These are phyloP conservation scores for Halyomorpha halys DNA, from an alignment of 1,140 invertebrate species.

Conservation along the genomic window DNA sequence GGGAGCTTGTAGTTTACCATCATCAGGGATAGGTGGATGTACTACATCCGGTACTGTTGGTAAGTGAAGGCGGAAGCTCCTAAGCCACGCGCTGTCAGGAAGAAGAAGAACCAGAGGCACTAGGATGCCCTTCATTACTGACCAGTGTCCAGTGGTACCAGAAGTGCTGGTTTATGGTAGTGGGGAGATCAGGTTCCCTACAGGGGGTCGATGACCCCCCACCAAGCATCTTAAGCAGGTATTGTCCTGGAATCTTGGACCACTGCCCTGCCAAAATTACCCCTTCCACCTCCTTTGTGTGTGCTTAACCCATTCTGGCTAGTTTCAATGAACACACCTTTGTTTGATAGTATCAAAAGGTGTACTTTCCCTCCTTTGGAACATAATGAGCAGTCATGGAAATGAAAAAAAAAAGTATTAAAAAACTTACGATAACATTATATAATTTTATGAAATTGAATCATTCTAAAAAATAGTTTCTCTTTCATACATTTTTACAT, in stretches of 20 bases:
- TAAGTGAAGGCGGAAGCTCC: constrained; percentile 4
- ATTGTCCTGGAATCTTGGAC: constrained; percentile 13
- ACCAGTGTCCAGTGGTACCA: neutral
- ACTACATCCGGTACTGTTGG: constrained; percentile 35
- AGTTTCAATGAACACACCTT: no score
- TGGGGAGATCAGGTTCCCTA: constrained; percentile 6
- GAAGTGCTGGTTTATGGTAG: constrained; percentile 1
- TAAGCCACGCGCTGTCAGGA: neutral
- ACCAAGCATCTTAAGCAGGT: neutral
- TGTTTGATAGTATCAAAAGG: no score
- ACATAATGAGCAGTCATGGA: no score
- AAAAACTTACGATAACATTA: no score
- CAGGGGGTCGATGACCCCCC: constrained; percentile 13
- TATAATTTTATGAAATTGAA: no score
- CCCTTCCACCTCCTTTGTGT: constrained; percentile 3
- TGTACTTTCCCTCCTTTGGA: no score
- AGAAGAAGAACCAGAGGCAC: constrained; percentile 1
- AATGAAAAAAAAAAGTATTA: no score
- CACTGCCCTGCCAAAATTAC: constrained; percentile 1
- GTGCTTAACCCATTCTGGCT: neutral
- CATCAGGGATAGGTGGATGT: constrained; percentile 37
- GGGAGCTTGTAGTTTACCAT: constrained; percentile 33
- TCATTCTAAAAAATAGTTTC: no score
- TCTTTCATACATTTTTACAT: no score
- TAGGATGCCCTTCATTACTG: constrained; percentile 6